Evolutionary conservation across 2,797 vertebrate species (phyloP).

Genomic region (Sebastolobus altivelis): DNA sequence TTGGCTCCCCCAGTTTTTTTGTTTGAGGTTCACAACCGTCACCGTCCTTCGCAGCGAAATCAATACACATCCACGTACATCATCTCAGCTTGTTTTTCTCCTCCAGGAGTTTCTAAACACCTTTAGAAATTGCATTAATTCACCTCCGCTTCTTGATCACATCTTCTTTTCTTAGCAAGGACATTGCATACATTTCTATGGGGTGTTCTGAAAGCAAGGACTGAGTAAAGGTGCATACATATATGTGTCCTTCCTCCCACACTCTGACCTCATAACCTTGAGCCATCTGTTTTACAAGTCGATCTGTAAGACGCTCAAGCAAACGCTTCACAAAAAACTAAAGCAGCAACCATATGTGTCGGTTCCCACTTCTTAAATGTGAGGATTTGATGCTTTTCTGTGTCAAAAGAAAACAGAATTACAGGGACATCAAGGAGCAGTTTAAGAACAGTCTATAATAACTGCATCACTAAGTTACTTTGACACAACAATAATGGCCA

Average conservation of each 20-base stretch:
- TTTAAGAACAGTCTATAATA: background rate
- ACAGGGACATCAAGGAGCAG: background rate
- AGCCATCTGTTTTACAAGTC: constrained; percentile 10
- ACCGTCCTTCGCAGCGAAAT: constrained; percentile 13
- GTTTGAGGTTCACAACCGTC: background rate
- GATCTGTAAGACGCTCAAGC: background rate
- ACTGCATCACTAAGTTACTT: background rate
- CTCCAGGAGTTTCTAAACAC: background rate
- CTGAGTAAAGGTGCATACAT: background rate
- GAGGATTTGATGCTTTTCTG: background rate
- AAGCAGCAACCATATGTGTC: too few species aligned
- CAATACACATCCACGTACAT: background rate
- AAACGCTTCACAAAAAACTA: background rate
- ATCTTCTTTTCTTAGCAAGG: constrained; percentile 14
- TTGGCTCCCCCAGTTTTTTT: background rate
- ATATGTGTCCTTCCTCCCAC: constrained; percentile 17
- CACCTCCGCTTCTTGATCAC: background rate
- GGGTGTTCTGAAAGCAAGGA: background rate
- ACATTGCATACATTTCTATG: background rate
- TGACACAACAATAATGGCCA: background rate
- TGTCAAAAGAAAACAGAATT: background rate
- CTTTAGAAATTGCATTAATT: constrained; percentile 13
- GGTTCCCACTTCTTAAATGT: too few species aligned
- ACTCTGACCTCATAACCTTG: constrained; percentile 6
- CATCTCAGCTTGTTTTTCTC: background rate